Base-by-base conservation (phyloP, 2,888 invertebrate species). In the Catotricha subobsoleta region DNA sequence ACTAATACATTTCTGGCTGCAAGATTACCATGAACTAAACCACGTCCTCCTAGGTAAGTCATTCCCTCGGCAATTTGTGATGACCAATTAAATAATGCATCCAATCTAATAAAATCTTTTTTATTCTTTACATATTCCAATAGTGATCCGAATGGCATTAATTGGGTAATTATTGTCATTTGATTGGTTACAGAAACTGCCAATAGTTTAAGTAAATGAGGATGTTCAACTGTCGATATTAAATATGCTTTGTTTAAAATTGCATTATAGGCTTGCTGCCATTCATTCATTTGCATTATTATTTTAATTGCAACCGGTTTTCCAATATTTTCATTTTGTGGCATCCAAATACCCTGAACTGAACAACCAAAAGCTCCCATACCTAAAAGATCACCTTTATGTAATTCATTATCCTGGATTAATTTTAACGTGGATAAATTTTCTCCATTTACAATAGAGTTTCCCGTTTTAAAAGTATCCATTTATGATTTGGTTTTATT, bases 271-370 rank as follows among this genome's bases (percentile, higher is more conserved):
- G 70, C 71, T 50, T 84, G 84, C 19, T 23, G 10, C 1, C 76
- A 76, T 2, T 81, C 82, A 0, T 82, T 78, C 3, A 79, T 82
- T 56, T 91, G 92, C 49, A 87, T 75, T 2, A 97, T 62, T 13
- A 94, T 90, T 65, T 97, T 97, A 43, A 95, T 94, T n/a, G 95
- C 95, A 0, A 97, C 95, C 0, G 95, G 94, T 47, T 95, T 87
- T 64, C 90, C 90, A 0, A 83, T 76, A 54, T 84, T 84, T 5
- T 20, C 19, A 19, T 33, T 33, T 33, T 90, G 87, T 0, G 90
- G 86, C n/a, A 87, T 79, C 91, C 91, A 91, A 18, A 91, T 84
- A 1, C 91, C 91, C 67, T 91, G 91, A 59, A 84, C 91, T 0
- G 97, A 95, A 49, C 88, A 88, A 1, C 95, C 95, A 57, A 97